Base-by-base conservation (phyloP, 2,113 vertebrate genomes). In the Calidris pygmaea region DNA sequence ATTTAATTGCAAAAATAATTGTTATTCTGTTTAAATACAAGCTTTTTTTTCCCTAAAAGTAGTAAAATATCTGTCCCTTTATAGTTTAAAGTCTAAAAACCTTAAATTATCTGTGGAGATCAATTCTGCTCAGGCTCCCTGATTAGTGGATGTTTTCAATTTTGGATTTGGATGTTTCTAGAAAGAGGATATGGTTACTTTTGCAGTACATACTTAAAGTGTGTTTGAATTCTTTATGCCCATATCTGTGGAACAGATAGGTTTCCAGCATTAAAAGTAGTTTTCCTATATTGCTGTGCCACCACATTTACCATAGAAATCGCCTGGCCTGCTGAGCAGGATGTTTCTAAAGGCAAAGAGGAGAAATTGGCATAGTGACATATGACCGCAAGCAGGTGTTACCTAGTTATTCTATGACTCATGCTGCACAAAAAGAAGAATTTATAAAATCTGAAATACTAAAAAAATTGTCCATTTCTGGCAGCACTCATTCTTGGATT, bases 401-500 rank as follows among this genome's bases (percentile, higher is more conserved):
- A 35, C 12, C 8, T 75, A 17, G 13, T 59, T 76, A 37, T 58
- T 79, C 58, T 60, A 4, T n/a, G 83, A 52, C 13, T 68, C 23
- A 73, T 76, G 16, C 7, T 79, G 11, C 18, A 63, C 13, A 56
- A 1, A 4, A 60, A 62, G 27, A 66, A 78, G 9, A 71, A 41
- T 50, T 87, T 34, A 35, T 85, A 63, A 85, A 92, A 52, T 4
- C 11, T 41, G 15, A 79, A 88, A 71, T 56, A 39, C 8, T 79
- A 24, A 41, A 50, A 52, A 53, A 13, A 2, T 14, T 71, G 34
- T 75, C 8, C 1, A 20, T 67, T 75, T 84, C 60, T 79, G 48
- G 2, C 13, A 68, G 20, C 13, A 75, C 11, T 58, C 0, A 0
- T 67, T 90, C 29, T 83, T 85, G 23, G 4, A 12, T 78, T 87